Evolutionary conservation across 2,113 vertebrate species (phyloP).

Genomic region (Hystrix cristata): DNA sequence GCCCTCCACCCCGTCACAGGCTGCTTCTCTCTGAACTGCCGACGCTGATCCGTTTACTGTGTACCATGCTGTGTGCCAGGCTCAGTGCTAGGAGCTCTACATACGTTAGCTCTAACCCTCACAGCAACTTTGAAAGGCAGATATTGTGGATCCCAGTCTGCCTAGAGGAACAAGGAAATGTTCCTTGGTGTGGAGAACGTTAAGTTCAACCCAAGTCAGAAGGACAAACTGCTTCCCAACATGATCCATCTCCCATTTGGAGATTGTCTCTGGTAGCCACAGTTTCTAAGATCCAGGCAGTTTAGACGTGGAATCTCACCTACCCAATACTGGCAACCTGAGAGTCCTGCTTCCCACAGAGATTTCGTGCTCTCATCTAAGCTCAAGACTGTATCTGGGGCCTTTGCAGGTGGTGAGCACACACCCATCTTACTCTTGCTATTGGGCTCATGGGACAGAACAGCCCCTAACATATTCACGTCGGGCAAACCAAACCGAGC

Average conservation of each 20-base stretch:
- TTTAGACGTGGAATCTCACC: background rate
- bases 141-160: background rate
- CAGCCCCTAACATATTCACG: background rate
- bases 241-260: background rate
- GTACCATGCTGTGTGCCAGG: background rate
- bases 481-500: background rate
- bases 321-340: background rate
- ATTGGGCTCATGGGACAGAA: background rate
- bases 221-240: background rate
- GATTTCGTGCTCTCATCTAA: constrained; percentile 9
- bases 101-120: background rate
- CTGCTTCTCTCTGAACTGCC: background rate
- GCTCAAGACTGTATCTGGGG: background rate
- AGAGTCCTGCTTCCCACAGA: background rate
- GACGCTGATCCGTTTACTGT: background rate
- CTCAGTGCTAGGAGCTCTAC: background rate
- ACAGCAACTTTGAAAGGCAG: background rate
- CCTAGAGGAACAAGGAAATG: background rate
- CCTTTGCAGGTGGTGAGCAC: background rate
- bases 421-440: background rate
- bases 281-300: background rate
- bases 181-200: background rate
- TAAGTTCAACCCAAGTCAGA: background rate
- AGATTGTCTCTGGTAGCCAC: too few relatives aligned
- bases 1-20: accelerated